phyloP scores from a whole-genome alignment of 2,113 vertebrate species.

The Plecturocebus donacophilus region DNA sequence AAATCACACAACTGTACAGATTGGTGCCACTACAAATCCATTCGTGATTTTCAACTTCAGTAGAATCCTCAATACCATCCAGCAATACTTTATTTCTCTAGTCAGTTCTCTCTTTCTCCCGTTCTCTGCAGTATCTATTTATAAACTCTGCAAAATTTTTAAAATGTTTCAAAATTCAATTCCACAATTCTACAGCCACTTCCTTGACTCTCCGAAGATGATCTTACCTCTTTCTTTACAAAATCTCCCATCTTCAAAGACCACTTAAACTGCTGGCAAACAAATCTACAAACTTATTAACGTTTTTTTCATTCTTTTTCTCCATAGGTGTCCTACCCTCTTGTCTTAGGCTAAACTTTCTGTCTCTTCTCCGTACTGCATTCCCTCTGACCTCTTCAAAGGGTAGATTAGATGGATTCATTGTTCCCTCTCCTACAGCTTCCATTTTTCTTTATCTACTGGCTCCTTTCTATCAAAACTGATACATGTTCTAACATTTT shows the following conservation, averaged over 20 bases:
- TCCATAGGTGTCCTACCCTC: neutral
- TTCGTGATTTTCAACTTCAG: neutral
- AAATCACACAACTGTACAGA: neutral
- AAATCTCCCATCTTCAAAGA: neutral
- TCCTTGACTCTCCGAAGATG: neutral
- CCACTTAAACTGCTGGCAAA: neutral
- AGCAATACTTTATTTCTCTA: neutral
- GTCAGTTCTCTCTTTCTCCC: neutral
- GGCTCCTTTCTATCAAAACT: neutral
- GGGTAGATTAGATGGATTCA: neutral
- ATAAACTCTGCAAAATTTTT: neutral
- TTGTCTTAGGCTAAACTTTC: neutral
- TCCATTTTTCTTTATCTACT: neutral
- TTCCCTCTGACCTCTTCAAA: neutral
- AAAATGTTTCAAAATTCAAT: neutral
- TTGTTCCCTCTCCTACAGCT: neutral
- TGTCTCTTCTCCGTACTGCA: neutral
- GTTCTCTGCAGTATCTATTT: neutral
- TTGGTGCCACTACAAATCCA: neutral
- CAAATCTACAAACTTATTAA: neutral
- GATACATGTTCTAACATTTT: neutral
- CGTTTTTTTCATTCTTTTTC: neutral
- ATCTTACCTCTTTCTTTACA: neutral
- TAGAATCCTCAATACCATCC: neutral
- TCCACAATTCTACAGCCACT: neutral